Percentiles rank a stretch among this genome's conserved stretches.
Conservation (phyloP, 2,888 invertebrate genomes). For the Germaria angustata region DNA sequence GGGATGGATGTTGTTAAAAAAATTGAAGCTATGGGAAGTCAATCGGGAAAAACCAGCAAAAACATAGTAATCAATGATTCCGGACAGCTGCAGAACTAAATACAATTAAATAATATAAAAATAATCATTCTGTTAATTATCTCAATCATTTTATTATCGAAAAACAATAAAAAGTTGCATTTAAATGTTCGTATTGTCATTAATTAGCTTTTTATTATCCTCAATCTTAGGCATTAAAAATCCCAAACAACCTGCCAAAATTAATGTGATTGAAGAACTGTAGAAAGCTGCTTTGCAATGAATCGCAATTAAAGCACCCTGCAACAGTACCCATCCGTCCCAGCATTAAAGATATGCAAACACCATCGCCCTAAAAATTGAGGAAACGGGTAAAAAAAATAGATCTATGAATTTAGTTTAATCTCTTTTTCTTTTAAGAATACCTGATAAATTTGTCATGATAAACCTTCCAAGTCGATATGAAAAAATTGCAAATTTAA, state of each 20-base stretch:
- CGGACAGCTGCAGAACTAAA: constrained; percentile 84
- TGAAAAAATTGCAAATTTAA: too few species aligned
- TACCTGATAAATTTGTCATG: too few species aligned
- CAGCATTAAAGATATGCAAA: constrained; percentile 71
- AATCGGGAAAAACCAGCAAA: constrained; percentile 89
- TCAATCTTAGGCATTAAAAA: constrained; percentile 65
- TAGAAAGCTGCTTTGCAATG: constrained; percentile 67
- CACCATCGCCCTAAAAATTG: constrained; percentile 70
- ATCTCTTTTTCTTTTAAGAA: too few species aligned
- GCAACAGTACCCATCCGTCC: constrained; percentile 71
- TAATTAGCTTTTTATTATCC: constrained; percentile 18
- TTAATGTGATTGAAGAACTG: constrained; percentile 59
- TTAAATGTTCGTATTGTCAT: background rate
- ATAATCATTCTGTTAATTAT: background rate
- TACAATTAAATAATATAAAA: background rate
- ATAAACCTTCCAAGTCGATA: too few species aligned
- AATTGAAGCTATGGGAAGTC: constrained; percentile 89
- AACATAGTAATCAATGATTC: constrained; percentile 88
- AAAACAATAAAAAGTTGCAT: background rate
- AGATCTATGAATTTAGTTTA: background rate
- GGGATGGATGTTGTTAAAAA: constrained; percentile 94
- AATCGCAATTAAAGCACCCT: constrained; percentile 70
- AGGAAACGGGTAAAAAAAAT: background rate
- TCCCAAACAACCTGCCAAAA: constrained; percentile 65
- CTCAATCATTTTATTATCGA: background rate